These are phyloP conservation scores for Leucania comma DNA, from an alignment of 2,888 invertebrate genomes.

Conservation along the genomic window DNA sequence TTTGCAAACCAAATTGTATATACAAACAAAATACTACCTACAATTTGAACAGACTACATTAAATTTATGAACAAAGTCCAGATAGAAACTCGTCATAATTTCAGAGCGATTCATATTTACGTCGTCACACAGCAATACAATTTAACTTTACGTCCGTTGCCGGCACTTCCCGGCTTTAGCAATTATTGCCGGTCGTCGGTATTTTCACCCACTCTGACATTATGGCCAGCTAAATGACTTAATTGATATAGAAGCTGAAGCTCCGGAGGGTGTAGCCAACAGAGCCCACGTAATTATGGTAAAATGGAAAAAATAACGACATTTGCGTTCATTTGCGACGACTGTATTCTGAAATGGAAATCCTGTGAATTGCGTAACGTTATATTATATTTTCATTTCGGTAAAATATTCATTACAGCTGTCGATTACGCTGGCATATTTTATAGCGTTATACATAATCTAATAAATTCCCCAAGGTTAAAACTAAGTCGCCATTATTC, in stretches of 20 bases:
- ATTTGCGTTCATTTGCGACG: conserved; percentile 46
- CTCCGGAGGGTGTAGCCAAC: conserved; percentile 29
- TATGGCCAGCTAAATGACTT: conserved; percentile 59
- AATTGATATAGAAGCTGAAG: conserved; percentile 59
- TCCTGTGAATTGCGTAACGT: conserved; percentile 35
- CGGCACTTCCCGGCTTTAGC: conserved; percentile 56
- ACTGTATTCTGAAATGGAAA: conserved; percentile 39
- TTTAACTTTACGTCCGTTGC: conserved; percentile 68
- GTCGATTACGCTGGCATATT: conserved; percentile 30
- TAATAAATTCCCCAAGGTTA: background rate
- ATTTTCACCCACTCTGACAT: conserved; percentile 65
- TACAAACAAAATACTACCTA: conserved; percentile 20
- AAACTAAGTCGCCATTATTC: background rate
- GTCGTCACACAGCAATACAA: conserved; percentile 68
- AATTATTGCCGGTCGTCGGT: conserved; percentile 68
- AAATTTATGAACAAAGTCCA: conserved; percentile 32
- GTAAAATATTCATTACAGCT: conserved; percentile 35
- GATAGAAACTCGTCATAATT: conserved; percentile 59
- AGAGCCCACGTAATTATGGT: conserved; percentile 53
- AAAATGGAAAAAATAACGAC: conserved; percentile 57
- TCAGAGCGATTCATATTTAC: conserved; percentile 62
- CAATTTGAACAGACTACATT: conserved; percentile 6
- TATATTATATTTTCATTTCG: conserved; percentile 41
- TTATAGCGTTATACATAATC: background rate
- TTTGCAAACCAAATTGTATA: conserved; percentile 23